Evolutionary conservation across 2,113 vertebrate species (phyloP).

Genomic region (Probosciger aterrimus): DNA sequence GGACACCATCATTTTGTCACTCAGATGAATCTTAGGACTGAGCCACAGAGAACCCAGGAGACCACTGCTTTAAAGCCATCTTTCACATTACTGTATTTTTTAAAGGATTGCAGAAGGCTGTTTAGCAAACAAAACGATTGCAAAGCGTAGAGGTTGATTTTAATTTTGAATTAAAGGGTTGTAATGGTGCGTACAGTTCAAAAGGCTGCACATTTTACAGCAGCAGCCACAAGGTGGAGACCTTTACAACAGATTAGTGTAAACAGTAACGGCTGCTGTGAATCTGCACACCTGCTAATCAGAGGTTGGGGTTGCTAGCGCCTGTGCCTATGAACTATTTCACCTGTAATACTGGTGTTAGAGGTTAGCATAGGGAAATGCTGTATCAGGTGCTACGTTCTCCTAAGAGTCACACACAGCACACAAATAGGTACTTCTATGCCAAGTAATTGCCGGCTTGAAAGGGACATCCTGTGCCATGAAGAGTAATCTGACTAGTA

Average conservation of each 20-base stretch:
- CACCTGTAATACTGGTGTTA: background rate
- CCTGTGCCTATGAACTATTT: background rate
- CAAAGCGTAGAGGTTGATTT: background rate
- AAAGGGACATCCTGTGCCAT: background rate
- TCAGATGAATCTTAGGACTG: background rate
- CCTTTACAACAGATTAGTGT: constrained; percentile 43
- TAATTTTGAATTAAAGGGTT: background rate
- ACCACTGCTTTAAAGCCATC: background rate
- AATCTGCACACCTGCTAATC: background rate
- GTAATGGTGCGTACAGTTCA: background rate
- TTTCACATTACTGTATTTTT: background rate
- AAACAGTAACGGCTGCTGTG: background rate
- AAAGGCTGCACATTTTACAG: background rate
- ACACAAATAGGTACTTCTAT: background rate
- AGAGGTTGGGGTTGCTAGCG: background rate
- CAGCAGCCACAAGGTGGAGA: constrained; percentile 68
- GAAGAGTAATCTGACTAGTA: background rate
- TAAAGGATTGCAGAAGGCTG: background rate
- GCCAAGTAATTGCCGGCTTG: background rate
- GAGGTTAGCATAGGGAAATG: background rate
- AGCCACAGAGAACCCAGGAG: background rate
- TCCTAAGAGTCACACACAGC: background rate
- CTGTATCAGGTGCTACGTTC: background rate
- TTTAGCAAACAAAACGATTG: background rate
- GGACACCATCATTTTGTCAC: background rate